Evolutionary conservation across 2,113 vertebrate genomes (phyloP).

Genomic region (Isurus oxyrinchus): DNA sequence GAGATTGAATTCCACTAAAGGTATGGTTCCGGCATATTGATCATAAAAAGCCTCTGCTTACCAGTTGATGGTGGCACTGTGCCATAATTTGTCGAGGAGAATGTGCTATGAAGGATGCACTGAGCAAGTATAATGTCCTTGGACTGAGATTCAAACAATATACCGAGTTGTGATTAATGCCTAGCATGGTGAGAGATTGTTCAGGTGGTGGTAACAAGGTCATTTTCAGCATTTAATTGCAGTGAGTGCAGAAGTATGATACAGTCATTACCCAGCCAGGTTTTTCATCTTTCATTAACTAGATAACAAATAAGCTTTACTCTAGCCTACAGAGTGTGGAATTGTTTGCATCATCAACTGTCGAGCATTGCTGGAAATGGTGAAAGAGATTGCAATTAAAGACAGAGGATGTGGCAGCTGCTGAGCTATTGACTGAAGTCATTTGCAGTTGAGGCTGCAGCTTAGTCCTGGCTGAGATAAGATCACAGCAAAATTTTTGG

Average conservation of each 20-base stretch:
- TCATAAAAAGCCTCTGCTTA: neutral
- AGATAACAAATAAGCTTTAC: conserved; percentile 27
- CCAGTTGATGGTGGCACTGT: neutral
- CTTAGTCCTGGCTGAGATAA: neutral
- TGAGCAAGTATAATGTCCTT: conserved; percentile 22
- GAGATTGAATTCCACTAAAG: conserved; percentile 1
- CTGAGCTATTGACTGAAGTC: neutral
- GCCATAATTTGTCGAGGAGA: conserved; percentile 20
- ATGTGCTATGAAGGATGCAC: conserved; percentile 27
- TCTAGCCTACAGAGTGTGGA: neutral
- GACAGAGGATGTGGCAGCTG: neutral
- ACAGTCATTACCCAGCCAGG: conserved; percentile 24
- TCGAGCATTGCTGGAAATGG: neutral
- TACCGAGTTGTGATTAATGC: conserved; percentile 25
- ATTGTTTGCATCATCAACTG: neutral
- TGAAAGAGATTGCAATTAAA: conserved; percentile 27
- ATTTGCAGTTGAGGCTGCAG: neutral
- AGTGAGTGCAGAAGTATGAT: conserved; percentile 4
- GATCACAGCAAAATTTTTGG: neutral
- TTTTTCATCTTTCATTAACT: conserved; percentile 31
- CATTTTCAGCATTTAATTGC: conserved; percentile 33
- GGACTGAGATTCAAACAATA: conserved; percentile 24
- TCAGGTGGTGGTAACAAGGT: conserved; percentile 24
- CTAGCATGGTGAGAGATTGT: conserved; percentile 19
- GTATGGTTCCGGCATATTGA: neutral